Conservation (phyloP, 1,140 invertebrate species). For the Bombus turneri region DNA sequence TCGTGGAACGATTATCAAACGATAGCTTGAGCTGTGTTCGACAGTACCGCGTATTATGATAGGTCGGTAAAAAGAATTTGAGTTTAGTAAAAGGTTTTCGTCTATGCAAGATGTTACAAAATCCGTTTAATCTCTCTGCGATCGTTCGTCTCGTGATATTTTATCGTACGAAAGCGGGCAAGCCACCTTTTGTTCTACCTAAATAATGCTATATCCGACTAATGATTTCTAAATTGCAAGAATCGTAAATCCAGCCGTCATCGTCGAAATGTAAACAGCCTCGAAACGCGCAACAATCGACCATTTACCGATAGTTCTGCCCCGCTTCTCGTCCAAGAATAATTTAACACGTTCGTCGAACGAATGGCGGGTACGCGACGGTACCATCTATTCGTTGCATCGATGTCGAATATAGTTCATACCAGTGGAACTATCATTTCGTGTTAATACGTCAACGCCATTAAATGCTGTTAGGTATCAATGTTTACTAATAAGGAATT, state of each 20-base stretch:
- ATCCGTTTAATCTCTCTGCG: no score
- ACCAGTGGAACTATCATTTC: slow-evolving; percentile 21
- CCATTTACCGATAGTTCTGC: background rate
- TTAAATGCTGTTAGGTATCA: slow-evolving; percentile 48
- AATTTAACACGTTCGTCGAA: slow-evolving; percentile 21
- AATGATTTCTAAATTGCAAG: background rate
- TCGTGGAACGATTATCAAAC: background rate
- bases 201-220: background rate
- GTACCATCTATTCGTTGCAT: background rate
- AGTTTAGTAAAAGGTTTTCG: background rate
- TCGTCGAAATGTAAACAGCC: background rate
- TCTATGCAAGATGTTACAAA: no score
- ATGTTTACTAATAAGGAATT: slow-evolving; percentile 68
- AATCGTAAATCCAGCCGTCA: background rate
- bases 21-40: no score
- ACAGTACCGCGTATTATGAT: background rate
- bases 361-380: background rate
- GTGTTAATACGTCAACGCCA: slow-evolving; percentile 38
- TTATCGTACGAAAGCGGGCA: background rate
- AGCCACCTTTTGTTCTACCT: background rate
- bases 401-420: slow-evolving; percentile 1
- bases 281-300: background rate
- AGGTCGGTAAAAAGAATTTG: background rate
- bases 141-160: background rate
- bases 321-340: background rate